Base-by-base conservation (phyloP, 1,140 invertebrate species). In the Laodelphax striatellus region DNA sequence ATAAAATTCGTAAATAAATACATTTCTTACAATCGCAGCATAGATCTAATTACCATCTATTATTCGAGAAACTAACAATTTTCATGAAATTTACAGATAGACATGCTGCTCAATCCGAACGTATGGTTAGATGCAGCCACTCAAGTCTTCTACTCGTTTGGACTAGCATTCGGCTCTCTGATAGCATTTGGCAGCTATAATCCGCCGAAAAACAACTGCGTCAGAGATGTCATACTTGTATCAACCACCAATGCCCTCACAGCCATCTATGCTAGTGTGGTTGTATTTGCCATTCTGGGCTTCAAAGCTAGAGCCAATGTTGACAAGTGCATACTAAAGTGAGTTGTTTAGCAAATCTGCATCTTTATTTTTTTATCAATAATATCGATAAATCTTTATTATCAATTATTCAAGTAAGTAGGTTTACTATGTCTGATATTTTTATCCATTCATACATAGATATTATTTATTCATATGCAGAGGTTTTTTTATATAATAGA, bases 91-190 rank as follows among this genome's bases (percentile, higher is more conserved):
- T 66, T 68, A 1, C 70, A 88, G 86, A 79, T 92, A 64, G 85
- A 87, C 63, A 92, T 88, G 70, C 75, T 93, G 28, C 70, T 84
- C 42, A 80, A 90, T 66, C 86, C 88, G 1, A 88, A 79, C 52
- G 90, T 94, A 0, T 96, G 94, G 94, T 75, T 94, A 65, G 92
- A 94, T 71, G 93, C 94, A 5, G 92, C 92, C 8, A 94, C 92
- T 0, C 94, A 97, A 80, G 93, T 97, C 14, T 96, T 96, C 75
- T 97, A 95, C 74, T 93, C 89, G 5, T 92, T 97, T 71, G 93
- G 93, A 11, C 75, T 95, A 64, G 93, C 90, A 16, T 97, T 95
- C 72, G 93, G 93, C 17, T 92, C 91, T 0, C 77, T 94, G 24
- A 93, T 94, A 66, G 90, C 91, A 1, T 94, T 94, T 68, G 90